Conservation (phyloP, 2,113 vertebrate genomes). For the Vulpes lagopus region DNA sequence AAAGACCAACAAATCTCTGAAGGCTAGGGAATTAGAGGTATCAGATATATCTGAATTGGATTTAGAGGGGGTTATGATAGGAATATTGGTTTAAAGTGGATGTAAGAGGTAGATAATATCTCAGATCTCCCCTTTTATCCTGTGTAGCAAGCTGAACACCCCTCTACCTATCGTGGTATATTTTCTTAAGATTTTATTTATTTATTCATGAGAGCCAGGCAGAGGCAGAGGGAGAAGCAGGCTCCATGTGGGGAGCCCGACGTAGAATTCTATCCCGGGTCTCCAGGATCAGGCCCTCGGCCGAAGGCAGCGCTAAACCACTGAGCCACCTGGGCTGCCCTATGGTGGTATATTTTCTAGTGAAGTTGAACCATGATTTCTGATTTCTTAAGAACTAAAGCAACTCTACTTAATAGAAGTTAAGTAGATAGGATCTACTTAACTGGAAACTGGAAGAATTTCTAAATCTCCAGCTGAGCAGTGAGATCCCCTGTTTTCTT, state of each 20-base stretch:
- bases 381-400: conserved; percentile 15
- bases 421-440: background rate
- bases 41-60: background rate
- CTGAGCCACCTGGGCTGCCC: too few relatives aligned
- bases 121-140: background rate
- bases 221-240: too few relatives aligned
- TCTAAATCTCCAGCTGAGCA: background rate
- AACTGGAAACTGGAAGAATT: background rate
- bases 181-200: background rate
- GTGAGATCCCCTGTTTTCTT: background rate
- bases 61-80: background rate
- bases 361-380: background rate
- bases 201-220: too few relatives aligned
- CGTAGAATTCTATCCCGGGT: too few relatives aligned
- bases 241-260: too few relatives aligned
- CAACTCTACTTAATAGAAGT: background rate
- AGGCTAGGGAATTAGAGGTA: background rate
- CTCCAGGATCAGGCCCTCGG: too few relatives aligned
- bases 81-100: conserved; percentile 7
- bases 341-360: conserved; percentile 11
- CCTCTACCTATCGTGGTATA: background rate
- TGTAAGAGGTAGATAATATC: conserved; percentile 4
- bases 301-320: too few relatives aligned
- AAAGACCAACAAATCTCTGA: background rate
- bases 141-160: background rate